phyloP scores from a whole-genome alignment of 2,888 invertebrate genomes.

The Cremastinae sp. region DNA sequence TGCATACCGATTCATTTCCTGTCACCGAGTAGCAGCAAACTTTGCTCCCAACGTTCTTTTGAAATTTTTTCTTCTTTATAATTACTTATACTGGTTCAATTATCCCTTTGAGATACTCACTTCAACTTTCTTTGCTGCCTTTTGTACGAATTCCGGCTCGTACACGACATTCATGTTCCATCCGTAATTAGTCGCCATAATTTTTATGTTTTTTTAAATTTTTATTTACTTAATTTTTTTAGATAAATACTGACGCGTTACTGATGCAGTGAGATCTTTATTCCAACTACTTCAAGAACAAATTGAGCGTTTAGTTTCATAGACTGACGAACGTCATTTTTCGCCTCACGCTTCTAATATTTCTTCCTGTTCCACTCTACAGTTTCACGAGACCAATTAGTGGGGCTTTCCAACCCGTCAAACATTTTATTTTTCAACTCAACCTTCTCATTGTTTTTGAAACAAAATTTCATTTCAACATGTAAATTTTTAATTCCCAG shows the following conservation, averaged over 20 bases:
- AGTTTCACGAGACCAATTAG: slow-evolving; percentile 9
- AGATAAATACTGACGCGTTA: slow-evolving; percentile 5
- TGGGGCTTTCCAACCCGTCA: slow-evolving; percentile 7
- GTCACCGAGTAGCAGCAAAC: neutral
- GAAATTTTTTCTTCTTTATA: neutral
- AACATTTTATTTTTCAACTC: slow-evolving; percentile 18
- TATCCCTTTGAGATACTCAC: slow-evolving; percentile 67
- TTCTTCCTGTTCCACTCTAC: slow-evolving; percentile 36
- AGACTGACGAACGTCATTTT: neutral
- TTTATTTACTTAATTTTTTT: slow-evolving; percentile 18
- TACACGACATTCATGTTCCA: slow-evolving; percentile 70
- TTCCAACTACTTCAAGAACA: slow-evolving; percentile 17
- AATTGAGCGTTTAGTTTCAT: slow-evolving; percentile 2
- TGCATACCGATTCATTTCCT: slow-evolving; percentile 34
- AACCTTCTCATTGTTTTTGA: slow-evolving; percentile 15
- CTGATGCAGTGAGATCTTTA: neutral
- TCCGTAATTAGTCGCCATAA: slow-evolving; percentile 66
- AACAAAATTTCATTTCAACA: neutral
- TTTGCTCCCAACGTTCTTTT: slow-evolving; percentile 9
- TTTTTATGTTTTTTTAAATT: slow-evolving; percentile 37
- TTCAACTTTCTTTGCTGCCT: slow-evolving; percentile 67
- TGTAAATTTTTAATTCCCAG: neutral
- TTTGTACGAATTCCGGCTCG: slow-evolving; percentile 71
- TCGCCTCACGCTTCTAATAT: slow-evolving; percentile 34
- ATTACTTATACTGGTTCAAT: slow-evolving; percentile 1